Evolutionary conservation across 2,113 vertebrate genomes (phyloP), one percentile per base, ranked within the genome.

Genomic region (Pluvialis apricaria): DNA sequence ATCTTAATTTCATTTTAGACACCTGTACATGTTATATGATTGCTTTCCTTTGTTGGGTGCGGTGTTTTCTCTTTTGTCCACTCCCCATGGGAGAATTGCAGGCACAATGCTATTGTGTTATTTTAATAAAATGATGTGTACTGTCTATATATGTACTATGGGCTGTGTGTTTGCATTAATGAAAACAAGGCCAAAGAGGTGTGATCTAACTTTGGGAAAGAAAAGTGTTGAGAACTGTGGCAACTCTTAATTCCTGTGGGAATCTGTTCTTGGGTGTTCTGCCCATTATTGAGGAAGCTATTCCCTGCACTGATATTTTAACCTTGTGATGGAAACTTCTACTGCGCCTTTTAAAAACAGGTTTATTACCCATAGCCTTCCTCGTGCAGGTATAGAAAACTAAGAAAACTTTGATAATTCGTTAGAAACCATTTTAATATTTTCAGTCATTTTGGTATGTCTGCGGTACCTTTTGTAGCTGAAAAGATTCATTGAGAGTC

Each of bases 71-170:
- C 94, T 92, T 95, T 93, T 86, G 77, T 82, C 83, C 44, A 19
- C 52, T 89, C 65, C 38, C 44, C 82, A 82, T 68, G 77, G 61
- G 24, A 94, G 91, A 96, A 88, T 78, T 15, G 17, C 72, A 84
- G 61, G 49, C 88, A 85, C 77, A 91, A 92, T 14, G 6, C 31
- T 71, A 28, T 60, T 52, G 55, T 89, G 77, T 91, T 95, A 83
- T 94, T 96, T 96, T 79, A 94, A 87, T 82, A 82, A 94, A 95
- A 96, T 84, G 1, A 64, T 70, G 62, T 73, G 49, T 90, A 47
- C 60, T 70, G 51, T 86, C 79, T 90, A 64, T 49, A 82, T 54
- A 65, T 29, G 24, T 92, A 47, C n/a, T 75, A 45, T 66, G 55
- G 71, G 51, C 42, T 38, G 15, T 71, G 64, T 78, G 68, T 92